Evolutionary conservation across 92 coral and sea anemone species (phyloP).

Genomic region (Meandrina meandrites): DNA sequence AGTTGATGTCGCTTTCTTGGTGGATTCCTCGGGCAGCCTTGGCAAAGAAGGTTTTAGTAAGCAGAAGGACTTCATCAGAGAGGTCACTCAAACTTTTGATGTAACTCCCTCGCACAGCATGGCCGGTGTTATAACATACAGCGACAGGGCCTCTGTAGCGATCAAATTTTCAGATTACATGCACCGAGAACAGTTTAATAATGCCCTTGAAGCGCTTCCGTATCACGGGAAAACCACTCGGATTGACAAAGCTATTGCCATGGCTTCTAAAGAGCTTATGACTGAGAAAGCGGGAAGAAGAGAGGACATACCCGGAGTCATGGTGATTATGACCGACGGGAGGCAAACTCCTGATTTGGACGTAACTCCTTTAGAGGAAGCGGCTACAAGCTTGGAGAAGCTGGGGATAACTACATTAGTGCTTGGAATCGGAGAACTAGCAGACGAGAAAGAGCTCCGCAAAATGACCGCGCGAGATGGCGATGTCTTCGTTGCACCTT

Average conservation of each 20-base stretch:
- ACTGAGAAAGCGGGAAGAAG: slow-evolving; percentile 49
- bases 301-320: slow-evolving; percentile 47
- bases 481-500: slow-evolving; percentile 37
- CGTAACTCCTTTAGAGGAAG: slow-evolving; percentile 36
- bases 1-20: slow-evolving; percentile 66
- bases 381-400: slow-evolving; percentile 25
- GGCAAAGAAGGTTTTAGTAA: slow-evolving; percentile 39
- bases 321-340: slow-evolving; percentile 58
- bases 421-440: slow-evolving; percentile 56
- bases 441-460: slow-evolving; percentile 34
- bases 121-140: slow-evolving; percentile 70
- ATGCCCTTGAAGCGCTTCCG: slow-evolving; percentile 49
- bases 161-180: slow-evolving; percentile 56
- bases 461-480: slow-evolving; percentile 25
- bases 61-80: slow-evolving; percentile 60
- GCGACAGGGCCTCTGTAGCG: slow-evolving; percentile 66
- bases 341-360: slow-evolving; percentile 47
- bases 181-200: slow-evolving; percentile 32
- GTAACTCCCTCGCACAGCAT: slow-evolving; percentile 53
- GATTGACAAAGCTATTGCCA: slow-evolving; percentile 58
- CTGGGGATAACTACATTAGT: slow-evolving; percentile 56
- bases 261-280: slow-evolving; percentile 63
- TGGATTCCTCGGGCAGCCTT: slow-evolving; percentile 74
- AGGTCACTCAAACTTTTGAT: slow-evolving; percentile 54
- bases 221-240: slow-evolving; percentile 58